These are phyloP conservation scores for Trididemnum clinides DNA, from an alignment of 23 tunicate species.

Conservation along the genomic window DNA sequence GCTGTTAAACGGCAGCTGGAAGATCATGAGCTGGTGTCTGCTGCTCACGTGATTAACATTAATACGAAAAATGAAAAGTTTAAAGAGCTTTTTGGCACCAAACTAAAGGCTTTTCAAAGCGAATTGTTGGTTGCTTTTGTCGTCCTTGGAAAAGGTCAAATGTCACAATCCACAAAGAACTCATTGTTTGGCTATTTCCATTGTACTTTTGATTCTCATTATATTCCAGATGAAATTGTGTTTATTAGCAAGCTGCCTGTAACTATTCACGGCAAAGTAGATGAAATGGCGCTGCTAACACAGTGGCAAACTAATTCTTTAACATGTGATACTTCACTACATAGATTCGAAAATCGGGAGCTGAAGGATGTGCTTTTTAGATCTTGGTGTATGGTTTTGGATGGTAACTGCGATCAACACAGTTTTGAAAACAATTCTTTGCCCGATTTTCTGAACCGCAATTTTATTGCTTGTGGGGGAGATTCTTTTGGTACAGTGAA, in stretches of 20 bases:
- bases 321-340: too few species aligned
- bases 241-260: conserved; percentile 50
- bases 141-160: background rate
- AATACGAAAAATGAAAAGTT: background rate
- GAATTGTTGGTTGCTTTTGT: background rate
- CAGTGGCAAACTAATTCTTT: background rate
- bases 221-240: conserved; percentile 66
- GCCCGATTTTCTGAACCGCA: background rate
- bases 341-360: background rate
- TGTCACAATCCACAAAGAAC: background rate
- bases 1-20: conserved; percentile 30
- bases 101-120: background rate
- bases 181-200: background rate
- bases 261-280: conserved; percentile 78
- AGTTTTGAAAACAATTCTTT: background rate
- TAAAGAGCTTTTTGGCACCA: background rate
- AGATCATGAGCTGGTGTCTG: background rate
- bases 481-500: conserved; percentile 56
- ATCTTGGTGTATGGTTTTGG: conserved; percentile 2
- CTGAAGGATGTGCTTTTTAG: too few species aligned
- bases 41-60: conserved; percentile 21
- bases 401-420: background rate
- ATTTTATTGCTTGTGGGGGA: conserved; percentile 52
- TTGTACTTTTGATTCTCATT: conserved; percentile 20
- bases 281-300: conserved; percentile 19